Conservation (phyloP, 92 coral and sea anemone species). For the Parazoanthus swiftii region DNA sequence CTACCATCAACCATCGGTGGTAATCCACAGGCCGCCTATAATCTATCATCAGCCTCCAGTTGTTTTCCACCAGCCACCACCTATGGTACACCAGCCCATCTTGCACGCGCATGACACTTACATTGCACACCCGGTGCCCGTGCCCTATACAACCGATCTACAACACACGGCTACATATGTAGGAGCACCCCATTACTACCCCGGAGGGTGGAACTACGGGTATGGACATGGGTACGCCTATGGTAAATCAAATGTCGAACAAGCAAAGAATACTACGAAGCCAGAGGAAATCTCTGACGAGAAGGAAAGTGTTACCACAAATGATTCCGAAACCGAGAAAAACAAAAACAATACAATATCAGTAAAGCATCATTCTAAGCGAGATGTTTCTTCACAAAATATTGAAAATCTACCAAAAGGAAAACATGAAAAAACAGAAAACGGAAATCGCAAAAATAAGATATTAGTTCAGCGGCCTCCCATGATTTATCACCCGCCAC, state of each 20-base stretch:
- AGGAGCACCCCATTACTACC: slow-evolving; percentile 79
- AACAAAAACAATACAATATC: not conserved
- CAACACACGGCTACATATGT: slow-evolving; percentile 68
- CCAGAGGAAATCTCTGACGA: not conserved
- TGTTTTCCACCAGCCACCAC: slow-evolving; percentile 97
- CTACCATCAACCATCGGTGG: slow-evolving; percentile 94
- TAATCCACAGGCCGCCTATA: slow-evolving; percentile 90
- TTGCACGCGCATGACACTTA: slow-evolving; percentile 83
- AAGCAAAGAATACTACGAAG: not conserved
- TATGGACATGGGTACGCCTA: slow-evolving; percentile 44
- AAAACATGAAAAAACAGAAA: slow-evolving; percentile 32
- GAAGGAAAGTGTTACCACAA: not conserved
- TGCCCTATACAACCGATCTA: slow-evolving; percentile 64
- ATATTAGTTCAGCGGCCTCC: slow-evolving; percentile 81
- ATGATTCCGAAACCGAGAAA: not conserved
- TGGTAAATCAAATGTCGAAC: slow-evolving; percentile 65
- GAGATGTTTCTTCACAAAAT: not conserved
- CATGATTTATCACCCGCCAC: slow-evolving; percentile 84
- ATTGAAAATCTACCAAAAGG: not conserved
- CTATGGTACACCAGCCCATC: slow-evolving; percentile 87
- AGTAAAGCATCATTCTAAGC: slow-evolving; percentile 25
- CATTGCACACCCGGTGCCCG: slow-evolving; percentile 69
- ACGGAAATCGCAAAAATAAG: slow-evolving; percentile 56
- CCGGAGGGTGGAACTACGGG: slow-evolving; percentile 68
- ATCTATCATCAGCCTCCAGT: slow-evolving; percentile 90